These are phyloP conservation scores for Boloria euphrosyne DNA, from an alignment of 2,888 invertebrate species.

Conservation along the genomic window DNA sequence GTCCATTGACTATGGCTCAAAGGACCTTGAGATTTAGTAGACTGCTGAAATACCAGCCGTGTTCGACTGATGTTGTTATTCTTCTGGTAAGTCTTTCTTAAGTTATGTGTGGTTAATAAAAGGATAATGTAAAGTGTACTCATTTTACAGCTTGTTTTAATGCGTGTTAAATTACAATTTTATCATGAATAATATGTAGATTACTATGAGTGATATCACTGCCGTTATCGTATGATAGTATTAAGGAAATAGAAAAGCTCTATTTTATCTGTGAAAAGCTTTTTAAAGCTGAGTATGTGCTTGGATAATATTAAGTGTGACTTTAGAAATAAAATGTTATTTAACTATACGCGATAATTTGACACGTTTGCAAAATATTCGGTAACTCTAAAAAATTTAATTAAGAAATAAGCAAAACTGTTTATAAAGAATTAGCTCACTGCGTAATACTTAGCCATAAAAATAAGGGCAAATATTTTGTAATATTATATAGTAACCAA, in stretches of 20 bases:
- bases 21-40: constrained; percentile 86
- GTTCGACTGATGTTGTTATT: constrained; percentile 74
- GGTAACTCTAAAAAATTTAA: too few relatives aligned
- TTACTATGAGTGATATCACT: constrained; percentile 3
- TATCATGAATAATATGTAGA: constrained; percentile 7
- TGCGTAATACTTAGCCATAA: too few relatives aligned
- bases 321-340: not conserved
- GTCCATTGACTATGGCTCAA: constrained; percentile 85
- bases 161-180: constrained; percentile 13
- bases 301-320: not conserved
- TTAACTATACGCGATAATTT: too few relatives aligned
- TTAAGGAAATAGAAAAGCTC: constrained; percentile 9
- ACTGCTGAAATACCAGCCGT: constrained; percentile 85
- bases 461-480: too few relatives aligned
- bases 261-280: constrained; percentile 28
- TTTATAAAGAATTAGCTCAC: too few relatives aligned
- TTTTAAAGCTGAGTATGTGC: constrained; percentile 12
- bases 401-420: too few relatives aligned
- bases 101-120: not conserved
- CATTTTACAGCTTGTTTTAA: not conserved
- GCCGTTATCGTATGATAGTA: constrained; percentile 25
- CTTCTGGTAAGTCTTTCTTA: constrained; percentile 62
- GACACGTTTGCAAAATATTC: too few relatives aligned
- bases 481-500: too few relatives aligned
- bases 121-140: not conserved